Conservation (phyloP, 2,797 vertebrate species). For the Sebastes goodei region DNA sequence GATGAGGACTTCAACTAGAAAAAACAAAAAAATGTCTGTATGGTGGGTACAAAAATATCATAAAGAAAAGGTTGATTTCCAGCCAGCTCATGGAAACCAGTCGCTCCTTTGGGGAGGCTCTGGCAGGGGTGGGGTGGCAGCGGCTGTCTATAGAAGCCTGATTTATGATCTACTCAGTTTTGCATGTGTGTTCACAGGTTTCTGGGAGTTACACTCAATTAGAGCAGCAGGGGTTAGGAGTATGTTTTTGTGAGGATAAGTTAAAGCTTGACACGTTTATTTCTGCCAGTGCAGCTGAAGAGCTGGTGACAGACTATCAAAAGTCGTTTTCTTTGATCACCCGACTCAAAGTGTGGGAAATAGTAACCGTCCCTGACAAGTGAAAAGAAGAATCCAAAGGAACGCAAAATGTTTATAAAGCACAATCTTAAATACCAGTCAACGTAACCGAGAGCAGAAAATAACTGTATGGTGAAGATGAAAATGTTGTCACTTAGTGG, state of each 20-base stretch:
- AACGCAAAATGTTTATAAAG: conserved; percentile 76
- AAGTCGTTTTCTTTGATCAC: conserved; percentile 81
- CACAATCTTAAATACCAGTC: conserved; percentile 66
- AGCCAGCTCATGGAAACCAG: conserved; percentile 66
- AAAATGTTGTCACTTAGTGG: conserved; percentile 65
- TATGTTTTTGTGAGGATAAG: conserved; percentile 75
- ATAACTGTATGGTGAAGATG: conserved; percentile 34
- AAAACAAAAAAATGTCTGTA: background rate
- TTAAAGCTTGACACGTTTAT: conserved; percentile 81
- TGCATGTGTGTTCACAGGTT: conserved; percentile 78
- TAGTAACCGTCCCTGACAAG: conserved; percentile 76
- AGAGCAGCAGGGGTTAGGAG: conserved; percentile 74
- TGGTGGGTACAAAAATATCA: conserved; percentile 46
- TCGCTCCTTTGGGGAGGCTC: conserved; percentile 50
- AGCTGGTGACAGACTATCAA: conserved; percentile 80
- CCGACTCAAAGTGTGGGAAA: conserved; percentile 75
- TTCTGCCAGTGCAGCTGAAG: conserved; percentile 71
- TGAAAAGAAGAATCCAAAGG: conserved; percentile 60
- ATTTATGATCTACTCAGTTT: conserved; percentile 72
- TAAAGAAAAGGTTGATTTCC: conserved; percentile 51
- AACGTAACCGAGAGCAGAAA: conserved; percentile 15
- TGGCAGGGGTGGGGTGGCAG: conserved; percentile 26
- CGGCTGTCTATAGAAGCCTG: conserved; percentile 67
- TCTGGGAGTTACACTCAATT: conserved; percentile 78
- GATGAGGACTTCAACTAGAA: conserved; percentile 54